phyloP scores from a whole-genome alignment of 2,113 vertebrate genomes.

The Balaeniceps rex region DNA sequence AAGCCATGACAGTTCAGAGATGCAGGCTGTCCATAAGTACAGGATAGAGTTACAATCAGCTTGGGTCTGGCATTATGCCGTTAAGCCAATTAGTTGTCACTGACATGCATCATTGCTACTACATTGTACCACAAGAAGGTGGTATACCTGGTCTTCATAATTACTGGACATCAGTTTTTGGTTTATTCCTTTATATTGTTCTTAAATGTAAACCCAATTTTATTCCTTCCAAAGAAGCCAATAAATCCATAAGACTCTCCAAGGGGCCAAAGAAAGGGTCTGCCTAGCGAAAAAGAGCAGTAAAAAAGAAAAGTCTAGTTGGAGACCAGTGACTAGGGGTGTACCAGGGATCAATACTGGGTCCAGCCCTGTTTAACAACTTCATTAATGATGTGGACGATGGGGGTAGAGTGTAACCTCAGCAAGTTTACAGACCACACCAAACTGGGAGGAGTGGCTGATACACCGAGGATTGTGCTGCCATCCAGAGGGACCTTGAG shows the following conservation, averaged over 20 bases:
- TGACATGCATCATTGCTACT: background rate
- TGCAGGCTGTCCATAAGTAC: fast-evolving
- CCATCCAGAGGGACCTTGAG: background rate
- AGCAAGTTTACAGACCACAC: background rate
- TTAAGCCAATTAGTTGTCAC: background rate
- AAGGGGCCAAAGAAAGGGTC: background rate
- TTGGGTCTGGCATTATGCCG: background rate
- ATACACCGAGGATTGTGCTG: background rate
- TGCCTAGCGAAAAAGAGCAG: background rate
- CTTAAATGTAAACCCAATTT: background rate
- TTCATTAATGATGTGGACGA: background rate
- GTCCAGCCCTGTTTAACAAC: background rate
- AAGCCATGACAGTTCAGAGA: background rate
- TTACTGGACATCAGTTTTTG: background rate
- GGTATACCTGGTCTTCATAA: background rate
- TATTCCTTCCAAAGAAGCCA: background rate
- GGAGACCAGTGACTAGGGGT: background rate
- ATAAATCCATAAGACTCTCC: background rate
- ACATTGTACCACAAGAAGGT: background rate
- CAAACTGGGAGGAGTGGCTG: background rate
- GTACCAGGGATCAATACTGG: background rate
- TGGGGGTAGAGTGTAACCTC: background rate
- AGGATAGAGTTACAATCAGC: background rate
- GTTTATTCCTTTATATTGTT: background rate
- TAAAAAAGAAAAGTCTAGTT: background rate